phyloP scores from a whole-genome alignment of 2,113 vertebrate species.

The Phainopepla nitens region DNA sequence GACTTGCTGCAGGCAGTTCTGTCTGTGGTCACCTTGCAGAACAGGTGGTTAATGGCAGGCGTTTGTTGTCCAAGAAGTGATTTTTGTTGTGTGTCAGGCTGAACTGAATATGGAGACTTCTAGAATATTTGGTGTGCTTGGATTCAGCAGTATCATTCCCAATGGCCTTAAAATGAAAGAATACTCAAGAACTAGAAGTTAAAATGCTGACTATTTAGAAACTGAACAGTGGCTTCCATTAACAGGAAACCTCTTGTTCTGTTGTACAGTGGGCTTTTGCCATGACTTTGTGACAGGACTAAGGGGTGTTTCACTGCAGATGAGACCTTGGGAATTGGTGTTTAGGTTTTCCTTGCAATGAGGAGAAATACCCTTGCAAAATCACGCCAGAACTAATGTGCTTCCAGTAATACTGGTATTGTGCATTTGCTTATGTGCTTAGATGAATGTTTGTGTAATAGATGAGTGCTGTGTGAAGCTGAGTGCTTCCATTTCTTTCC shows the following conservation, averaged over 20 bases:
- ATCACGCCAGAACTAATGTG: neutral
- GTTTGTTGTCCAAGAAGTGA: neutral
- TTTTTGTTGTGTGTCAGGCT: neutral
- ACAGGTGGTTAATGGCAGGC: neutral
- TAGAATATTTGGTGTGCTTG: neutral
- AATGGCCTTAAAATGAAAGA: neutral
- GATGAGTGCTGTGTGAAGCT: neutral
- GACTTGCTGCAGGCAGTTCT: neutral
- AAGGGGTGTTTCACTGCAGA: neutral
- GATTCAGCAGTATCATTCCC: neutral
- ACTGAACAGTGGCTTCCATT: neutral
- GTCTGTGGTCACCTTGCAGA: neutral
- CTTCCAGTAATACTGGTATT: neutral
- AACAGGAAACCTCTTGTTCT: neutral
- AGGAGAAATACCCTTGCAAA: neutral
- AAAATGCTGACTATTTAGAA: neutral
- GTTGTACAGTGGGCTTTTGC: neutral
- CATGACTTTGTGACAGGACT: too few species aligned
- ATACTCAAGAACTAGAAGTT: neutral
- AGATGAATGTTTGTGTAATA: neutral
- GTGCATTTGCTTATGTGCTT: neutral
- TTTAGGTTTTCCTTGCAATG: neutral
- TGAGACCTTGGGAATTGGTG: fast-evolving
- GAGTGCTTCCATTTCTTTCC: neutral
- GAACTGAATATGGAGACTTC: neutral